These are phyloP conservation scores for Willisornis vidua DNA, from an alignment of 2,113 vertebrate species.

Conservation along the genomic window DNA sequence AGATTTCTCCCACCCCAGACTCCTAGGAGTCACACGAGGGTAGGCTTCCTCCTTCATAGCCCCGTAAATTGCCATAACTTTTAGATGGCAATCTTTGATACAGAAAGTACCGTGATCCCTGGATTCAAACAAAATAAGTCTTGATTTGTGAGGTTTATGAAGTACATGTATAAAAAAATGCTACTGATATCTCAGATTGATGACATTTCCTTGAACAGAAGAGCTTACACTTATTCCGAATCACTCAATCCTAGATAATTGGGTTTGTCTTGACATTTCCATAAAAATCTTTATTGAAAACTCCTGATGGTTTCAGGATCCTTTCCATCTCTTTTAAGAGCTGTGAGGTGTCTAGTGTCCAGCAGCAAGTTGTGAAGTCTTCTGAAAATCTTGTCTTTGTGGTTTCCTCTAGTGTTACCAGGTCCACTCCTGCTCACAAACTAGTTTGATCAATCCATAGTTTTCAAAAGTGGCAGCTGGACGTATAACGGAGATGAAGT, in stretches of 20 bases:
- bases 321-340: neutral
- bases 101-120: neutral
- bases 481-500: neutral
- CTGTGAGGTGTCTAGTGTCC: neutral
- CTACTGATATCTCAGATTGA: neutral
- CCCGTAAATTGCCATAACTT: neutral
- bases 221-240: neutral
- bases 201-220: neutral
- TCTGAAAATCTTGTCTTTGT: neutral
- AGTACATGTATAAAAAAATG: neutral
- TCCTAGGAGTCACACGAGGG: neutral
- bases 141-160: neutral
- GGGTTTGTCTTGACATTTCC: neutral
- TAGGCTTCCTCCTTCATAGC: neutral
- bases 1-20: neutral
- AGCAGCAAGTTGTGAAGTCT: neutral
- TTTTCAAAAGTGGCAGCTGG: neutral
- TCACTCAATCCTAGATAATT: neutral
- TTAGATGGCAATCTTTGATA: neutral
- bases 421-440: neutral
- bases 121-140: neutral
- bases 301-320: accelerated
- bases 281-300: neutral
- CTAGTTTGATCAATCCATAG: neutral
- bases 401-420: neutral